Base-by-base conservation (phyloP, 2,113 vertebrate genomes). In the Acanthisitta chloris region DNA sequence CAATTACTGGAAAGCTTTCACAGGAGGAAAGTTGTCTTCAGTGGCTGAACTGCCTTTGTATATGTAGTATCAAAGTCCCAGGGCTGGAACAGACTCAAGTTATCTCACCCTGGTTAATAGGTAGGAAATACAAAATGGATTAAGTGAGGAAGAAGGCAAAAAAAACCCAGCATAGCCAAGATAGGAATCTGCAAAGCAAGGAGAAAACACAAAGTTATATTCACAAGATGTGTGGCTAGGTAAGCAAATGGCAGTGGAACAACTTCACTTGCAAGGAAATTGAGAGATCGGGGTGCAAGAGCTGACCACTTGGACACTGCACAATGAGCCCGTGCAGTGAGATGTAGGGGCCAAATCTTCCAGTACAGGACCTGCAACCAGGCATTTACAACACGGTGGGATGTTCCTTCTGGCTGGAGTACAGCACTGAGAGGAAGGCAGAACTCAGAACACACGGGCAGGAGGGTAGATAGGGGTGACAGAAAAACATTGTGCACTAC, bases 121-220 rank as follows among this genome's bases (percentile, higher is more conserved):
- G 8, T 58, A 83, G 80, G 91, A 90, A 94, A 92, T 4, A 0
- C 26, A 48, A 92, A 94, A 70, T 62, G 21, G 51, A 78, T 29
- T 70, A 93, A 94, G 65, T 0, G 21, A 86, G 79, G 67, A 92
- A 83, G 80, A 91, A 83, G 42, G 19, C 4, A 45, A 57, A 84
- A n/a, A 71, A 80, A 86, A 81, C 40, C 0, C 76, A 93, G 17
- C 38, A 45, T 5, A 88, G 20, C 33, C 4, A 5, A 94, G 94
- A 88, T 69, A 88, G 59, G 16, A 92, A 94, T 94, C 92, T 81
- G 80, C 88, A 90, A 80, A 90, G 88, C 46, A 86, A 92, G 72
- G 61, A 81, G 76, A 84, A 94, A 94, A 81, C 38, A n/a, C 43
- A 11, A 76, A 55, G 42, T 65, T 70, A 8, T 64, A 67, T 57